Base-by-base conservation (phyloP, 2,797 vertebrate species). In the Dipus sagitta region DNA sequence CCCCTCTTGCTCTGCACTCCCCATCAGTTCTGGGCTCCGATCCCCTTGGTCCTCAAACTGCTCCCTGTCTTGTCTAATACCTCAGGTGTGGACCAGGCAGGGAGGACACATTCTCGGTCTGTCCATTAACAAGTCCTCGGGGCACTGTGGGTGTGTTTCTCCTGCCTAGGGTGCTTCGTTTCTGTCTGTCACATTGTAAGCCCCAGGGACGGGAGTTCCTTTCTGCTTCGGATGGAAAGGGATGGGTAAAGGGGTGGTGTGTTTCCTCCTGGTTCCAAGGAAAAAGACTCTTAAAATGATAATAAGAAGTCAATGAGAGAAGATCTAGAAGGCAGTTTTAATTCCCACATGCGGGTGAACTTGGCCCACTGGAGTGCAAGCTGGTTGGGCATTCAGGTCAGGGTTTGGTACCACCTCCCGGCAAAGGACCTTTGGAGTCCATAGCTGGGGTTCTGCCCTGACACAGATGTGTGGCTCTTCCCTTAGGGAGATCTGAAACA, bases 401-500 rank as follows among this genome's bases (percentile, higher is more conserved):
- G 64, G 65, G 65, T 18, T 90, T 42, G 52, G 71, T 42, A 1
- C 32, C 8, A 3, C 38, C 54, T 62, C 28, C 32, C 17, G 58
- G 78, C 54, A 13, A 17, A 23, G 60, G 1, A 13, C 38, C 34
- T 75, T 77, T 28, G 34, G 71, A 30, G 23, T 60, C 32, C 68
- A 17, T 0, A 3, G 14, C 67, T 42, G 32, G 42, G 28, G 38
- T n/a, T 68, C 6, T 72, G 30, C 77, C 47, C 52, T 81, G 38
- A 95, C 77, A 15, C 15, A 18, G 34, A 38, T 65, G 10, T 30
- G 42, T 0, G 87, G 13, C 88, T 91, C 96, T 47, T 97, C 76
- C 95, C 34, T 79, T 95, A 99, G 99, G 99, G 99, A 86, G 99
- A 99, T 92, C 98, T 99, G 88, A 99, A 99, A 95, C 99, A 99